Conservation (phyloP, 2,888 invertebrate genomes). For the Synergus gifuensis region DNA sequence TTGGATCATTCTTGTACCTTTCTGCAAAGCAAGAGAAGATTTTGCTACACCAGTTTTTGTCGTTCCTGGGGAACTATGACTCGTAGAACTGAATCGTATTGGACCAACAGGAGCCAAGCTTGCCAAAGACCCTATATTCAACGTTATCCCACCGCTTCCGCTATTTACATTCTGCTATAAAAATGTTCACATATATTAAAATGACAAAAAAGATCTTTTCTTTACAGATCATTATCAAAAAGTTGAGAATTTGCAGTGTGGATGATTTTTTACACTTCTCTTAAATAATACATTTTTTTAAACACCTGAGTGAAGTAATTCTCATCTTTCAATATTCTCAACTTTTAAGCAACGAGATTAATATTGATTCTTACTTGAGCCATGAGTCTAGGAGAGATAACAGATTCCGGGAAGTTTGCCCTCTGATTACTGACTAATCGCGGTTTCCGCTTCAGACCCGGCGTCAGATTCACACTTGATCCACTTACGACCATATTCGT, state of each 20-base stretch:
- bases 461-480: slow-evolving; percentile 53
- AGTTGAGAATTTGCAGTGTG: too few species aligned
- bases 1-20: slow-evolving; percentile 11
- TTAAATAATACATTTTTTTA: not conserved
- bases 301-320: not conserved
- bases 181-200: slow-evolving; percentile 4
- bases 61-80: slow-evolving; percentile 4
- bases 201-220: not conserved
- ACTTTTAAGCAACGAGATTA: too few species aligned
- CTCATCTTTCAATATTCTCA: too few species aligned
- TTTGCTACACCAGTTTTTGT: not conserved
- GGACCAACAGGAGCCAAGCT: slow-evolving; percentile 76
- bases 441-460: slow-evolving; percentile 63
- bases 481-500: slow-evolving; percentile 56
- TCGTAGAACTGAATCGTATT: slow-evolving; percentile 70
- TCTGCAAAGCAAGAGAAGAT: slow-evolving; percentile 3
- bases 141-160: slow-evolving; percentile 73
- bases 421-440: slow-evolving; percentile 65
- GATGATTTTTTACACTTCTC: too few species aligned
- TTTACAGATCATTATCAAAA: too few species aligned
- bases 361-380: slow-evolving; percentile 69
- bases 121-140: slow-evolving; percentile 76
- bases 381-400: slow-evolving; percentile 63
- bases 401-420: slow-evolving; percentile 64
- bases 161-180: slow-evolving; percentile 59